phyloP scores from a whole-genome alignment of 1,140 invertebrate species.

The Hermatobates lingyangjiaoensis region DNA sequence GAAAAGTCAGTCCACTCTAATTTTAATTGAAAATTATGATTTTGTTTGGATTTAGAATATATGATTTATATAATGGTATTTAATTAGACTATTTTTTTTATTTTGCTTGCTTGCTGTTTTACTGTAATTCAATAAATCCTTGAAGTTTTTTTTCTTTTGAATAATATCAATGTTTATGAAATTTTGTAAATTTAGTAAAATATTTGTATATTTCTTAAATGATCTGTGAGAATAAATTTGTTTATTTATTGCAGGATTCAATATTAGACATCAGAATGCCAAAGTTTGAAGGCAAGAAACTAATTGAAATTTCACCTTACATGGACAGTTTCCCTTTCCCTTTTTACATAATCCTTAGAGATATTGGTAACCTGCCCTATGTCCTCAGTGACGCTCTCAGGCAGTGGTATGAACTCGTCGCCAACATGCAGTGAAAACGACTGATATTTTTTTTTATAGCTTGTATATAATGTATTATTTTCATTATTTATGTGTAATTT shows the following conservation, averaged over 20 bases:
- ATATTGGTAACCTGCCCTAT: conserved; percentile 67
- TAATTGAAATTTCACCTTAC: conserved; percentile 47
- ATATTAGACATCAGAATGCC: conserved; percentile 77
- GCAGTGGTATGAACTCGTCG: conserved; percentile 96
- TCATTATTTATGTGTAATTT: too few species aligned
- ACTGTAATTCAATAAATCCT: too few species aligned
- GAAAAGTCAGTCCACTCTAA: too few species aligned
- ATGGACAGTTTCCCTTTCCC: conserved; percentile 95
- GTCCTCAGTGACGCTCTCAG: conserved; percentile 87
- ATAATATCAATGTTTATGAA: not conserved
- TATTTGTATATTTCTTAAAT: not conserved
- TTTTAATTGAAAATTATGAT: too few species aligned
- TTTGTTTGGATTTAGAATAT: too few species aligned
- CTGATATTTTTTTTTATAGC: too few species aligned
- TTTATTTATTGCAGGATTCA: conserved; percentile 44
- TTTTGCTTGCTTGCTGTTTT: too few species aligned
- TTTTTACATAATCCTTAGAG: conserved; percentile 87
- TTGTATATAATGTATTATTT: too few species aligned
- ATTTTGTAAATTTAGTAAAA: not conserved
- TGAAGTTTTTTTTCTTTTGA: not conserved
- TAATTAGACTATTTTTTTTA: too few species aligned
- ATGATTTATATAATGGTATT: too few species aligned
- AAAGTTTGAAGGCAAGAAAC: conserved; percentile 43
- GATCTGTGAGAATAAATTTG: conserved; percentile 5
- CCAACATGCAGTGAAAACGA: conserved; percentile 30